Evolutionary conservation across 2,113 vertebrate genomes (phyloP).

Genomic region (Pangasianodon gigas): DNA sequence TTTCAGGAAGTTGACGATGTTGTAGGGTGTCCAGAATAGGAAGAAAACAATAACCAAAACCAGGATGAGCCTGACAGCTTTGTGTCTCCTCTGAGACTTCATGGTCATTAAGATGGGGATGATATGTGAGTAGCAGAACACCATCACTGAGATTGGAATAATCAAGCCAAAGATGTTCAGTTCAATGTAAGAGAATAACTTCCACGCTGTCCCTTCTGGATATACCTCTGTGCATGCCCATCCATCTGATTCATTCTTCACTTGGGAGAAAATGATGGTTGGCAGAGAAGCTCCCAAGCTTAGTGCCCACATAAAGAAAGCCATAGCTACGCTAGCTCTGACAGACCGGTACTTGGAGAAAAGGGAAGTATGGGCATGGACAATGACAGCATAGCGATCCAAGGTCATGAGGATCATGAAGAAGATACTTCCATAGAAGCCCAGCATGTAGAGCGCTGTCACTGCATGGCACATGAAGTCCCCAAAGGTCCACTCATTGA

Average conservation of each 20-base stretch:
- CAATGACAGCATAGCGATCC: conserved; percentile 83
- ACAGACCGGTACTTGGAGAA: conserved; percentile 68
- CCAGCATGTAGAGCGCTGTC: conserved; percentile 69
- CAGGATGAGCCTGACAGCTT: conserved; percentile 79
- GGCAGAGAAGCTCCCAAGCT: conserved; percentile 74
- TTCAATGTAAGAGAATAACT: conserved; percentile 64
- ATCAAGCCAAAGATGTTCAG: conserved; percentile 79
- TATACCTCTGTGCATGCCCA: conserved; percentile 58
- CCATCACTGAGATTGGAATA: conserved; percentile 76
- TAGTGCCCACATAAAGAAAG: conserved; percentile 61
- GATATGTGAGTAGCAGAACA: conserved; percentile 80
- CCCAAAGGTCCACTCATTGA: conserved; percentile 78
- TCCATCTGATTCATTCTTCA: background rate
- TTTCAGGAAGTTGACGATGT: conserved; percentile 63
- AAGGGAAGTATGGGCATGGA: conserved; percentile 63
- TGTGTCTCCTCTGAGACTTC: conserved; percentile 75
- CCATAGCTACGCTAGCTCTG: conserved; percentile 59
- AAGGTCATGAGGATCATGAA: conserved; percentile 86
- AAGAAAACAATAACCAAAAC: conserved; percentile 76
- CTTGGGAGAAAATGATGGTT: conserved; percentile 65
- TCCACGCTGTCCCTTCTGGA: conserved; percentile 58
- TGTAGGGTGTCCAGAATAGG: conserved; percentile 83
- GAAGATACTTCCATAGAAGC: conserved; percentile 84
- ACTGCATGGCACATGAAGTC: conserved; percentile 74
- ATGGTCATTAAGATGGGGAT: conserved; percentile 74